Evolutionary conservation across 92 coral and sea anemone genomes (phyloP), one percentile per base, ranked within the genome.

Genomic region (Pocillopora grandis): DNA sequence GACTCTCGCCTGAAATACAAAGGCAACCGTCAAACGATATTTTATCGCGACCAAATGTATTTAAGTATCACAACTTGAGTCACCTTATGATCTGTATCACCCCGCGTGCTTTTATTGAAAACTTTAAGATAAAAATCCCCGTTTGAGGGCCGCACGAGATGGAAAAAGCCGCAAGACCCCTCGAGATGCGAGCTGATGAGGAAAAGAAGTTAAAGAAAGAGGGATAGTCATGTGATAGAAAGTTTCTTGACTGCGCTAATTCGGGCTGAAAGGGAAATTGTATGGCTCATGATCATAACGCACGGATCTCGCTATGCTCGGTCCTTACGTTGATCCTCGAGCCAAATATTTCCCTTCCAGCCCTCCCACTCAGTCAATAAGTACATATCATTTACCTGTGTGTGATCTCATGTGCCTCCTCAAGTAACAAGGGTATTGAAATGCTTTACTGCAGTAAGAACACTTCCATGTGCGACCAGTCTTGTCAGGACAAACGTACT

Each of bases 401-500:
- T 96, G 99, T 12, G 99, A 96, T 55, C 99, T 76, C 99, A 96
- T 96, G 80, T 96, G 99, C 63, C 99, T 88, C 63, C 99, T 84
- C 74, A 96, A 87, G 65, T 96, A 96, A 36, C 99, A 96, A 9
- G 99, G 99, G 65, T 96, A 96, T 79, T 96, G 99, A 73, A 96
- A 96, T 8, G 99, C 99, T 80, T 96, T 96, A 63, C 93, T 95
- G 89, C 99, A 96, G 87, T 92, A 94, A 0, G 95, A 92, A 70
- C 99, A 96, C 81, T 96, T 96, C 99, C 99, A 96, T 9, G 98
- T 96, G 58, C 99, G 91, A 20, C 99, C 99, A 3, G 99, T 96
- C 87, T 96, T 96, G 84, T 96, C 99, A 0, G 99, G 99, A 76
- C 99, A 96, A 33, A 96, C 99, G 88, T 96, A 96, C 92, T 96